Evolutionary conservation across 1,140 invertebrate genomes (phyloP).

Genomic region (Brachionus rubens): DNA sequence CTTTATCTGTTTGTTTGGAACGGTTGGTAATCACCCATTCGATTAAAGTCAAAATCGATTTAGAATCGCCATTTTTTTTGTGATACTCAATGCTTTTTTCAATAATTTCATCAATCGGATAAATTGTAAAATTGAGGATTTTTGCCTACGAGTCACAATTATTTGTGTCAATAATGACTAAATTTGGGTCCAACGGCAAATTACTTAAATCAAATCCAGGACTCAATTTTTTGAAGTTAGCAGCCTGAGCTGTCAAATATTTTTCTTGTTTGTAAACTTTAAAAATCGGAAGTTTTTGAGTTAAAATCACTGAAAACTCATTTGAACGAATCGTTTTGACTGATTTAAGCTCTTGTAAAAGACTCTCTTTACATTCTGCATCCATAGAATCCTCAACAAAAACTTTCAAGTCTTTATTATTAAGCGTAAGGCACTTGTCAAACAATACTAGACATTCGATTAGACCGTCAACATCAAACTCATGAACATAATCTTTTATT

Average conservation of each 20-base stretch:
- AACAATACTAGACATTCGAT: conserved; percentile 2
- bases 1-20: neutral
- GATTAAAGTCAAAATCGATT: neutral
- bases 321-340: neutral
- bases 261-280: neutral
- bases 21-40: conserved; percentile 8
- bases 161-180: neutral
- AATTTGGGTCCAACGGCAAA: conserved; percentile 16
- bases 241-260: neutral
- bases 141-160: neutral
- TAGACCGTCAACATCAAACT: neutral
- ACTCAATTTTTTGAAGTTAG: neutral
- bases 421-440: neutral
- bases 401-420: neutral
- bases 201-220: neutral
- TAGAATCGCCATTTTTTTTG: neutral
- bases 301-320: neutral
- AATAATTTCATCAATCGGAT: neutral
- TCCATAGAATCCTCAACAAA: neutral
- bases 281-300: conserved; percentile 7
- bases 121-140: neutral
- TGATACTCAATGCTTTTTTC: neutral
- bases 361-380: neutral
- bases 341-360: neutral
- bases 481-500: neutral